phyloP scores from a whole-genome alignment of 35 echinoderm and acorn worm species.

The Hemicentrotus pulcherrimus region DNA sequence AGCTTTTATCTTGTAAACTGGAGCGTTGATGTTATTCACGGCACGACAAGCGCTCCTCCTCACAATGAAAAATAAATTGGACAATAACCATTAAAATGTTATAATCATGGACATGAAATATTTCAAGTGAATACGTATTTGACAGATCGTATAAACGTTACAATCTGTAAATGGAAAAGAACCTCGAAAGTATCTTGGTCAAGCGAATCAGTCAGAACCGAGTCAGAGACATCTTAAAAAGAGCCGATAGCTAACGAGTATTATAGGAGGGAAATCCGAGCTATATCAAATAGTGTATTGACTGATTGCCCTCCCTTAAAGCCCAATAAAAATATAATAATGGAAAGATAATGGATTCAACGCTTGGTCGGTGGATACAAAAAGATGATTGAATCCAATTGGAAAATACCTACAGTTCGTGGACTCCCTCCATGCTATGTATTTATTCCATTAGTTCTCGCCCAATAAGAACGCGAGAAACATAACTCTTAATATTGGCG shows the following conservation, averaged over 20 bases:
- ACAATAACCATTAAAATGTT: not conserved
- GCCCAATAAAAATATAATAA: constrained; percentile 20
- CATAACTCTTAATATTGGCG: constrained; percentile 3
- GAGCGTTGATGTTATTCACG: not conserved
- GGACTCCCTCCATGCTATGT: not conserved
- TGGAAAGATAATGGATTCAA: constrained; percentile 19
- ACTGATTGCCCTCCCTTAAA: constrained; percentile 16
- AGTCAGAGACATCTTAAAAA: constrained; percentile 12
- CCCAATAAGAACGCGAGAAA: constrained; percentile 16
- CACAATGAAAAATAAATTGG: not conserved
- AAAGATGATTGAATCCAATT: constrained; percentile 13
- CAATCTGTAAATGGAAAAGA: not conserved
- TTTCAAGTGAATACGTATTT: too few species aligned
- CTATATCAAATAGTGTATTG: constrained; percentile 19
- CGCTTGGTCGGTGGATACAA: constrained; percentile 10
- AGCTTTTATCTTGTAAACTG: too few species aligned
- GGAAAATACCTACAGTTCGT: constrained; percentile 11
- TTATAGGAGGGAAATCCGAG: not conserved
- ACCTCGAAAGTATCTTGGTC: not conserved
- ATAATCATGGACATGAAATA: too few species aligned
- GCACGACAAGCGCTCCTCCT: not conserved
- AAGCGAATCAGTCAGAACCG: not conserved
- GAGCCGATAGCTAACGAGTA: not conserved
- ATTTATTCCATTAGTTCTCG: not conserved
- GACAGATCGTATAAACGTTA: not conserved